Conservation (phyloP, 2,797 vertebrate species). For the Acipenser transmontanus region DNA sequence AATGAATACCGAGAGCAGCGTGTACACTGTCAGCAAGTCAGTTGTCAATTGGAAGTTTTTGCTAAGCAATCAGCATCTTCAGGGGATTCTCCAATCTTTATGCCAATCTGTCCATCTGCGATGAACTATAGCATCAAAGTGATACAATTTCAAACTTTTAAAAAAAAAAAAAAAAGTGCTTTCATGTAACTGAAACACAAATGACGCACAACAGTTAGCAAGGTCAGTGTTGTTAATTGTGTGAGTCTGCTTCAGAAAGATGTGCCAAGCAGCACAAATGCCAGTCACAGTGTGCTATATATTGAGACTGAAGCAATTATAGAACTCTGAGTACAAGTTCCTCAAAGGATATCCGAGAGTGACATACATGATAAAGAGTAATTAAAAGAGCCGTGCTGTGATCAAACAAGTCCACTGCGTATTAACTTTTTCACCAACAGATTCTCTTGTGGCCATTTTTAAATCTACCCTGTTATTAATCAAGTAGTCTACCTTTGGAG, state of each 20-base stretch:
- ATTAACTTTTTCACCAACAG: slow-evolving; percentile 16
- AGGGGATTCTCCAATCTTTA: too few relatives aligned
- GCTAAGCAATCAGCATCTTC: too few relatives aligned
- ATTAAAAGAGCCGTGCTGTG: slow-evolving; percentile 33
- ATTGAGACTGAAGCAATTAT: slow-evolving; percentile 29
- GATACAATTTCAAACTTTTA: too few relatives aligned
- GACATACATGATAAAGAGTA: slow-evolving; percentile 39
- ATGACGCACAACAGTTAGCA: not conserved
- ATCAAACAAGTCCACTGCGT: slow-evolving; percentile 32
- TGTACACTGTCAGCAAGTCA: too few relatives aligned
- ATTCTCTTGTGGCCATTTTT: slow-evolving; percentile 7
- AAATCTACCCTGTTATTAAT: slow-evolving; percentile 11
- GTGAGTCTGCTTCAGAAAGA: slow-evolving; percentile 18
- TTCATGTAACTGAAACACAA: not conserved
- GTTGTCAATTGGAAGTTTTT: too few relatives aligned
- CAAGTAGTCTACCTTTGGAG: too few relatives aligned
- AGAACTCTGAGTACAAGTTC: slow-evolving; percentile 26
- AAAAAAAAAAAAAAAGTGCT: too few relatives aligned
- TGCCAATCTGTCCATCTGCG: too few relatives aligned
- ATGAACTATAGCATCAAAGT: too few relatives aligned
- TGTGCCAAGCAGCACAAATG: slow-evolving; percentile 26
- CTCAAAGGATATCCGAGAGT: slow-evolving; percentile 34
- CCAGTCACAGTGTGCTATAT: slow-evolving; percentile 21
- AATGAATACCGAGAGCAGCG: too few relatives aligned
- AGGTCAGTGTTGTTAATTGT: not conserved